Conservation (phyloP, 2,888 invertebrate genomes). For the Plebejus melissa region DNA sequence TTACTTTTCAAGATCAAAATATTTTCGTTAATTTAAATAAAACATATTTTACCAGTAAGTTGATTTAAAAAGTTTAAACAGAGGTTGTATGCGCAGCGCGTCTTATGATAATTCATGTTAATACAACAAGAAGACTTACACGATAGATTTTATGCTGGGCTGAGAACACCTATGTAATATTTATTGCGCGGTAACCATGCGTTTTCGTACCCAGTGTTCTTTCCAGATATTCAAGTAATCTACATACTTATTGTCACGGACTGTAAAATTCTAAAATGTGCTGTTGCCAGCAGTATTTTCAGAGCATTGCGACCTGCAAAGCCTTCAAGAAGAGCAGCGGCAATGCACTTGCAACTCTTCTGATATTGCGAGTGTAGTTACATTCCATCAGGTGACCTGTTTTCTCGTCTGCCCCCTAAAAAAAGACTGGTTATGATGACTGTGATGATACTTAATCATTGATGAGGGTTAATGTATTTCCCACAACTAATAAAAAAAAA, state of each 20-base stretch:
- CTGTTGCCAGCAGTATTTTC: too few relatives aligned
- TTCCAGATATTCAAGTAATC: too few relatives aligned
- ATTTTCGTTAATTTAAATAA: slow-evolving; percentile 18
- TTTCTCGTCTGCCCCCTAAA: not conserved
- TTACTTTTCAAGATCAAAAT: slow-evolving; percentile 14
- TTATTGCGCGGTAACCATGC: not conserved
- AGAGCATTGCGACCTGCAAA: too few relatives aligned
- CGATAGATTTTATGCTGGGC: not conserved
- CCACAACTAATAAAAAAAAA: slow-evolving; percentile 12
- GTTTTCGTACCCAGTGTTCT: too few relatives aligned
- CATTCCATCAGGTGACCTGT: not conserved
- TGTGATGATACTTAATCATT: not conserved
- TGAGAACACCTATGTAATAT: not conserved
- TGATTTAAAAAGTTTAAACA: slow-evolving; percentile 3
- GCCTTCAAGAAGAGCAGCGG: not conserved
- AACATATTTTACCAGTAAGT: slow-evolving; percentile 16
- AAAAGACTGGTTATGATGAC: not conserved
- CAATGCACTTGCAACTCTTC: not conserved
- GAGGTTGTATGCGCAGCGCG: slow-evolving; percentile 10
- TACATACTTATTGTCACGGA: too few relatives aligned
- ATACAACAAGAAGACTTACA: not conserved
- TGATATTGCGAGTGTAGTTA: not conserved
- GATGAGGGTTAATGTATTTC: not conserved
- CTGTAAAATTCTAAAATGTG: too few relatives aligned
- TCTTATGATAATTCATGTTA: slow-evolving; percentile 9